Conservation (phyloP, 1,140 invertebrate species). For the Melitaea cinxia region DNA sequence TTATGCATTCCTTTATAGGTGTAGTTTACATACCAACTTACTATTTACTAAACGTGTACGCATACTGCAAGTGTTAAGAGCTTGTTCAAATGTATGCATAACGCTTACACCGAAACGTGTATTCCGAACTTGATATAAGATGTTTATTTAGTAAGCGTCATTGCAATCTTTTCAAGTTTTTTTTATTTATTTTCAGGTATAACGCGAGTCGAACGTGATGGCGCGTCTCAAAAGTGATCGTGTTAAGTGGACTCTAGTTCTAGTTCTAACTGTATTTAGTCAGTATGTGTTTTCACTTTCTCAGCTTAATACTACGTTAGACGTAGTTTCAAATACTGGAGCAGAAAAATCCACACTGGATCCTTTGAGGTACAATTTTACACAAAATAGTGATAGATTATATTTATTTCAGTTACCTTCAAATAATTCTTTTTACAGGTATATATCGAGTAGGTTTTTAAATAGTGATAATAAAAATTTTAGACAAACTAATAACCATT, state of each 20-base stretch:
- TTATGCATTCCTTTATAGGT: too few relatives aligned
- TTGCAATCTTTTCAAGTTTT: constrained; percentile 14
- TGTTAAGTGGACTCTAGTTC: constrained; percentile 73
- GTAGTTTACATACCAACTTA: too few relatives aligned
- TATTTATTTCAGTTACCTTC: constrained; percentile 34
- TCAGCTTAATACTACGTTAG: constrained; percentile 47
- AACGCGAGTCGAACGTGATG: constrained; percentile 50
- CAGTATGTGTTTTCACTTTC: constrained; percentile 61
- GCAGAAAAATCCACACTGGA: constrained; percentile 54
- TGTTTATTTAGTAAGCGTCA: too few relatives aligned
- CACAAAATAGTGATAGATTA: constrained; percentile 48
- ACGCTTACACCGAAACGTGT: too few relatives aligned
- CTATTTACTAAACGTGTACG: too few relatives aligned
- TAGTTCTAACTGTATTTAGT: constrained; percentile 66
- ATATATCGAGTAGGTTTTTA: neutral
- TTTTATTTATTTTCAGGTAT: constrained; percentile 70
- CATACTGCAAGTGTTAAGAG: too few relatives aligned
- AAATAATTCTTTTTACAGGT: neutral
- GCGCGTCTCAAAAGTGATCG: constrained; percentile 69
- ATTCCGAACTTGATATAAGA: too few relatives aligned
- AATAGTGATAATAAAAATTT: neutral
- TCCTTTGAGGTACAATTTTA: constrained; percentile 71
- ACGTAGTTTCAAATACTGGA: constrained; percentile 37
- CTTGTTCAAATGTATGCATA: too few relatives aligned
- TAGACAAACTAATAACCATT: neutral